Evolutionary conservation across 2,888 invertebrate species (phyloP).

Genomic region (Caenorhabditis sulstoni): DNA sequence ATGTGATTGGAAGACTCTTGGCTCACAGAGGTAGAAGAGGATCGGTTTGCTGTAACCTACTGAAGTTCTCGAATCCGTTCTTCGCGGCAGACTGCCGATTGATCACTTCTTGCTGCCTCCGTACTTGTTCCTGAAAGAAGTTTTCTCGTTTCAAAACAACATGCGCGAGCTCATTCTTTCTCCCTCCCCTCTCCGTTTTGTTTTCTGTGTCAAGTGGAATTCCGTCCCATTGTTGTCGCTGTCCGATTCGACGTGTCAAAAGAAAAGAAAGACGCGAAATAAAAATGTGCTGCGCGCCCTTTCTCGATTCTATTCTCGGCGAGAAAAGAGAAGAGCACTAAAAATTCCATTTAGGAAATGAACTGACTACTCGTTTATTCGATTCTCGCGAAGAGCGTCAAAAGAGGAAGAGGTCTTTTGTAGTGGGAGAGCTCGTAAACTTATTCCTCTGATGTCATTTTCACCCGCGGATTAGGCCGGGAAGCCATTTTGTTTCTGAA

Average conservation of each 20-base stretch:
- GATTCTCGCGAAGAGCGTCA: constrained; percentile 7
- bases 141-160: background rate
- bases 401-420: constrained; percentile 2
- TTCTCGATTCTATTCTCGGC: constrained; percentile 44
- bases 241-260: constrained; percentile 38
- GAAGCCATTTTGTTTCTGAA: constrained; percentile 7
- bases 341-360: constrained; percentile 56
- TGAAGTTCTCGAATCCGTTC: constrained; percentile 77
- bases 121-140: constrained; percentile 74
- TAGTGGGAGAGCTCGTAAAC: constrained; percentile 12
- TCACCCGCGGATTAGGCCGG: background rate
- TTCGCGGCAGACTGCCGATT: constrained; percentile 66
- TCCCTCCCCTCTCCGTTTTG: background rate
- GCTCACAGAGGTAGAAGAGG: no score
- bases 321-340: constrained; percentile 26
- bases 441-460: constrained; percentile 35
- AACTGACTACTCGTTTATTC: constrained; percentile 17
- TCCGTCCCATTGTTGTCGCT: constrained; percentile 1
- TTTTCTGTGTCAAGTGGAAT: background rate
- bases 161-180: background rate
- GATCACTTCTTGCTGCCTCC: constrained; percentile 72
- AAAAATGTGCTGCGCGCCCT: constrained; percentile 1
- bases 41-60: constrained; percentile 60
- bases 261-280: constrained; percentile 1
- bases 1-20: no score